A percentile compares a stretch with the other conserved stretches of the same genome.
Evolutionary conservation across 2,888 invertebrate species (phyloP).

Genomic region (Phaonia tiefii): DNA sequence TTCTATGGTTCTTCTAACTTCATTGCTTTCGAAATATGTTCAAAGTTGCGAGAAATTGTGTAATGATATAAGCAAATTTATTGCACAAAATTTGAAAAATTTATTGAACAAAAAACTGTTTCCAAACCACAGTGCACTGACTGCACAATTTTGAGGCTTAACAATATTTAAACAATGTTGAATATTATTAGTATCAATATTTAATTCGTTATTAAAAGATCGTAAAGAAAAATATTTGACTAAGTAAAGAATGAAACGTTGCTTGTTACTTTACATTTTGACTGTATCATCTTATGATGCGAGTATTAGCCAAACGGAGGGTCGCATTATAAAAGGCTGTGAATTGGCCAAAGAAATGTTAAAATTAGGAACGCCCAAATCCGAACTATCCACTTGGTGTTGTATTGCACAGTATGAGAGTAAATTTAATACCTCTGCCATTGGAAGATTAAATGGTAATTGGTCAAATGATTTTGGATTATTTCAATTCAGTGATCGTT

Average conservation of each 20-base stretch:
- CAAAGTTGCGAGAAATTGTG: too few species aligned
- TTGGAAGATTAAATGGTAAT: slow-evolving; percentile 79
- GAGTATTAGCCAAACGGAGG: neutral
- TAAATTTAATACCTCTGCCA: slow-evolving; percentile 78
- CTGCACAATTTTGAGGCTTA: neutral
- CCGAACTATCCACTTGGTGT: slow-evolving; percentile 76
- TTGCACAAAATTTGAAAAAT: too few species aligned
- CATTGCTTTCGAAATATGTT: too few species aligned
- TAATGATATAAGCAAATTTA: too few species aligned
- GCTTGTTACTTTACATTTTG: slow-evolving; percentile 10
- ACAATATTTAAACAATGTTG: neutral
- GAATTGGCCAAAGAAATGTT: slow-evolving; percentile 72
- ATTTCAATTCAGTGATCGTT: slow-evolving; percentile 75
- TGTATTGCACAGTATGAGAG: slow-evolving; percentile 82
- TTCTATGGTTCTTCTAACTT: too few species aligned
- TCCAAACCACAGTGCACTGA: neutral
- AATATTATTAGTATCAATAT: slow-evolving; percentile 48
- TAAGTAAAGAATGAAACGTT: slow-evolving; percentile 38
- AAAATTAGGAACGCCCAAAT: slow-evolving; percentile 69
- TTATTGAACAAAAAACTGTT: too few species aligned
- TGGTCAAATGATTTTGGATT: slow-evolving; percentile 78
- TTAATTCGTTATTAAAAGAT: slow-evolving; percentile 26
- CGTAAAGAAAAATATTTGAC: neutral
- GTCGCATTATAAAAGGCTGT: slow-evolving; percentile 69
- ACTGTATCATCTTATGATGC: neutral